These are phyloP conservation scores for Amazonetta brasiliensis DNA, from an alignment of 2,797 vertebrate genomes.

Conservation along the genomic window DNA sequence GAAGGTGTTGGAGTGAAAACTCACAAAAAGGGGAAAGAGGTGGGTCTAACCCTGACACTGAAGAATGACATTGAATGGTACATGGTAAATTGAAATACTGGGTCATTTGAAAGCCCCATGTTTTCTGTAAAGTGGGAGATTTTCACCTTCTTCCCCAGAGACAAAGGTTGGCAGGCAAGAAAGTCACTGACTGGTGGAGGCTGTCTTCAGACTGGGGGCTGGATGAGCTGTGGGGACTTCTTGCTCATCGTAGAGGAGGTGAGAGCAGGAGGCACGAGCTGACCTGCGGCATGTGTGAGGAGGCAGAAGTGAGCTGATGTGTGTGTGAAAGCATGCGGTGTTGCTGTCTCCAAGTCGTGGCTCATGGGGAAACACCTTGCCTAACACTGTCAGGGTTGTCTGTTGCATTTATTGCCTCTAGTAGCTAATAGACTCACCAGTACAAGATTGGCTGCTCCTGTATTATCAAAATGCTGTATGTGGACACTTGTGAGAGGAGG, in stretches of 20 bases:
- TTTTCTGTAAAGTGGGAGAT: background rate
- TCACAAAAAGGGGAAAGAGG: background rate
- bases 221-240: background rate
- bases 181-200: background rate
- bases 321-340: background rate
- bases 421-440: background rate
- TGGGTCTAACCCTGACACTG: background rate
- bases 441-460: background rate
- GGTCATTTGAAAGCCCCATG: background rate
- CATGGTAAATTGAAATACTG: background rate
- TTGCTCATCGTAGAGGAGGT: background rate
- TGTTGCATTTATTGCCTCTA: background rate
- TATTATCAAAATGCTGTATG: background rate
- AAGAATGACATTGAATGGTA: background rate
- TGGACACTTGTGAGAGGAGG: background rate
- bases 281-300: fast-evolving
- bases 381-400: background rate
- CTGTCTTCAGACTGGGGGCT: background rate
- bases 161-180: background rate
- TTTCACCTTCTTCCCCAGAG: background rate
- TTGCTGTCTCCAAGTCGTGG: background rate
- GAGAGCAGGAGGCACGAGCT: background rate
- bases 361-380: background rate
- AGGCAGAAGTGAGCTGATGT: fast-evolving
- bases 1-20: background rate